phyloP scores from a whole-genome alignment of 2,797 vertebrate species.

The Selene dorsalis region DNA sequence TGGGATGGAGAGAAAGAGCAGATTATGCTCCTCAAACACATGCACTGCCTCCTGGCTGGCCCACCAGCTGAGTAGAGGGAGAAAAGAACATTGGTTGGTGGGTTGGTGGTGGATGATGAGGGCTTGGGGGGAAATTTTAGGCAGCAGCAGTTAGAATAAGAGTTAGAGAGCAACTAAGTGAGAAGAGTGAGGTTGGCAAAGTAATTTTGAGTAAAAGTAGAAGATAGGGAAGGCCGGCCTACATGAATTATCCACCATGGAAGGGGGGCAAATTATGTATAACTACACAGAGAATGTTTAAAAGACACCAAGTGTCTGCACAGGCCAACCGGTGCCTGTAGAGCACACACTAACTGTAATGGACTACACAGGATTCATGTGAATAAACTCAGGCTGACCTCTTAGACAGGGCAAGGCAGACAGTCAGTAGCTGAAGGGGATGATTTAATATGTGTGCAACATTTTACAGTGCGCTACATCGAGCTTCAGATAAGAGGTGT shows the following conservation, averaged over 20 bases:
- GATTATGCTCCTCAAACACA: conserved; percentile 71
- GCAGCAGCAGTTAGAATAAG: conserved; percentile 15
- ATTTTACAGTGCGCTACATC: conserved; percentile 15
- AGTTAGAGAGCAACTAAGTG: conserved; percentile 41
- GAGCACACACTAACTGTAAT: conserved; percentile 54
- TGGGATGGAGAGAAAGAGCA: conserved; percentile 70
- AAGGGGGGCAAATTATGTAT: conserved; percentile 17
- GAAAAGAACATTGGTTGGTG: conserved; percentile 17
- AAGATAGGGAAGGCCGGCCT: neutral
- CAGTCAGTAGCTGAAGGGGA: conserved; percentile 16
- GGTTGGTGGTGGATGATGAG: conserved; percentile 26
- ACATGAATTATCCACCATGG: conserved; percentile 9
- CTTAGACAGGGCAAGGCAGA: conserved; percentile 15
- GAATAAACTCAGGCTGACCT: conserved; percentile 49
- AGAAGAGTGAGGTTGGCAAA: conserved; percentile 3
- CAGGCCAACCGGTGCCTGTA: conserved; percentile 22
- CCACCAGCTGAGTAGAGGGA: conserved; percentile 65
- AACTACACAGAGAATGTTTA: conserved; percentile 17
- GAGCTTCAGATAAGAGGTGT: conserved; percentile 31
- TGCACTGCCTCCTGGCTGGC: conserved; percentile 66
- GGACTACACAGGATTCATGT: conserved; percentile 52
- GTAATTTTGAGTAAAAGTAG: neutral
- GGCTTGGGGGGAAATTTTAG: conserved; percentile 27
- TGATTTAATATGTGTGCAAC: conserved; percentile 24
- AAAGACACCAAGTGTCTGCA: conserved; percentile 27